A percentile compares a stretch with the other conserved stretches of the same genome.
phyloP scores from a whole-genome alignment of 2,113 vertebrate genomes.

The Donacobius atricapilla region DNA sequence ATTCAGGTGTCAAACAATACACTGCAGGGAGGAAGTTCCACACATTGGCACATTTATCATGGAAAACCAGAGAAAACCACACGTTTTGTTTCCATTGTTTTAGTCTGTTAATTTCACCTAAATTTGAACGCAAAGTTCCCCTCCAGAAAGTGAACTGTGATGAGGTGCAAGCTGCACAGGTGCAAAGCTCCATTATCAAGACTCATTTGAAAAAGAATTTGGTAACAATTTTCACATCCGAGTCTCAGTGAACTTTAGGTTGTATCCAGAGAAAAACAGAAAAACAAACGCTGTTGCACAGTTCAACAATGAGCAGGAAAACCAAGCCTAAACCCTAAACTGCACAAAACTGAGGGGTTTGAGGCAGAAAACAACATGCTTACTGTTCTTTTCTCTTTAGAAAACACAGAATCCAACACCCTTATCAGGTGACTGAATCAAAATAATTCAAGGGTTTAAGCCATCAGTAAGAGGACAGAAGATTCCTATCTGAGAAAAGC shows the following conservation, averaged over 20 bases:
- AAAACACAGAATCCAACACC: not conserved
- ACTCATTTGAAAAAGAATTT: not conserved
- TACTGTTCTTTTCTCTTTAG: not conserved
- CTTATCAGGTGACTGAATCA: not conserved
- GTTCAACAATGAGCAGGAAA: not conserved
- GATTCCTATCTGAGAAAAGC: not conserved
- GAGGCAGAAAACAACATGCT: not conserved
- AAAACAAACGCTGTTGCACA: not conserved
- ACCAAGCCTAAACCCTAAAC: not conserved
- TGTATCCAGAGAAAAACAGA: not conserved
- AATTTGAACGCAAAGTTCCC: not conserved
- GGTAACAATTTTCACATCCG: accelerated
- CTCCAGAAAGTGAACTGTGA: not conserved
- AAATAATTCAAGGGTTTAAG: not conserved
- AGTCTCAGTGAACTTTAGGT: not conserved
- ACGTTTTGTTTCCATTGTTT: not conserved
- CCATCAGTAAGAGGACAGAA: not conserved
- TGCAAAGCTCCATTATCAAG: not conserved
- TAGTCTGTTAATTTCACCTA: not conserved
- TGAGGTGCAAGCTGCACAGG: not conserved
- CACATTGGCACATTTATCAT: accelerated
- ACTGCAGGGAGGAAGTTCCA: not conserved
- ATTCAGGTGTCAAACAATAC: not conserved
- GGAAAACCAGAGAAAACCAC: not conserved
- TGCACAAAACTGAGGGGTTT: not conserved